Evolutionary conservation across 2,888 invertebrate species (phyloP).

Genomic region (Gandaritis pyraliata): DNA sequence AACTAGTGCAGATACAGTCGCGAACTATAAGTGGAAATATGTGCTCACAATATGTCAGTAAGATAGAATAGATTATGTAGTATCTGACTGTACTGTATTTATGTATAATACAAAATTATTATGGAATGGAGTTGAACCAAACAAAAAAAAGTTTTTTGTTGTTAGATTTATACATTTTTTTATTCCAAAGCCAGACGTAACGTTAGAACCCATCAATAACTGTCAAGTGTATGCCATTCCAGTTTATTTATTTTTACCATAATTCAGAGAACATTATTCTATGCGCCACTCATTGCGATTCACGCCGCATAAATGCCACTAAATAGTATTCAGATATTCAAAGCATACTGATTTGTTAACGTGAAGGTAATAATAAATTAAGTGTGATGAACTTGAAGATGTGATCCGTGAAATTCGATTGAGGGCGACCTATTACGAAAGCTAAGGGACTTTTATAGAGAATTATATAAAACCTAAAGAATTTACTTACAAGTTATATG

Average conservation of each 20-base stretch:
- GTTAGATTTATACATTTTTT: not conserved
- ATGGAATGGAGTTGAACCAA: slow-evolving; percentile 2
- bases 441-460: not conserved
- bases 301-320: slow-evolving; percentile 36
- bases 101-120: too few species aligned
- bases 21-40: not conserved
- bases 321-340: slow-evolving; percentile 41
- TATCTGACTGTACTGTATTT: too few species aligned
- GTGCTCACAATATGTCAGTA: not conserved
- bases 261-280: slow-evolving; percentile 35
- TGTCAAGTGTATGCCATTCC: slow-evolving; percentile 19
- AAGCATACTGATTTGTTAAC: slow-evolving; percentile 44
- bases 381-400: slow-evolving; percentile 11
- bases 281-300: slow-evolving; percentile 40
- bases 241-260: slow-evolving; percentile 22
- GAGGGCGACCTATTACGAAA: not conserved
- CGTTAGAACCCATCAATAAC: slow-evolving; percentile 21
- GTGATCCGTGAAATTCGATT: slow-evolving; percentile 17
- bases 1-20: not conserved
- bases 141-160: slow-evolving; percentile 9
- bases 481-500: too few species aligned
- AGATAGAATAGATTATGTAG: not conserved
- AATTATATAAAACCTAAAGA: too few species aligned
- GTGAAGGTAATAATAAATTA: slow-evolving; percentile 35
- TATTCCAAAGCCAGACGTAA: slow-evolving; percentile 10